These are phyloP conservation scores for Anastrepha obliqua DNA, from an alignment of 1,140 invertebrate genomes.

Conservation along the genomic window DNA sequence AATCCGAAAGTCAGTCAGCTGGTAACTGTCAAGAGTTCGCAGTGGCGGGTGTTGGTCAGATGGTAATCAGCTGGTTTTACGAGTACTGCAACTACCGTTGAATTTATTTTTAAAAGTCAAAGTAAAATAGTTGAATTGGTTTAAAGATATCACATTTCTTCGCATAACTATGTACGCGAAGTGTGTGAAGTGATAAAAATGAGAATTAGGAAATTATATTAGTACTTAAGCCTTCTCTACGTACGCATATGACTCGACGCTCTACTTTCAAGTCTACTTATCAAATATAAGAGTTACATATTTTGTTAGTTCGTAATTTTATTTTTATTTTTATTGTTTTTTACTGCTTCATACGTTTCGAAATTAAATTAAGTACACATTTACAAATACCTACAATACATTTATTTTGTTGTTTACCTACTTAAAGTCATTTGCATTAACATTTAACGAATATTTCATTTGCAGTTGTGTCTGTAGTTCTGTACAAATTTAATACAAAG, in stretches of 20 bases:
- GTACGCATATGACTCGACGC: not conserved
- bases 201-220: conserved; percentile 31
- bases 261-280: conserved; percentile 10
- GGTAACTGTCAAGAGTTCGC: conserved; percentile 36
- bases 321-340: not conserved
- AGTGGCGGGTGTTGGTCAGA: conserved; percentile 2
- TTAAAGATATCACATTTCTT: conserved; percentile 35
- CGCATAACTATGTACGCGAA: not conserved
- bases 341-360: conserved; percentile 13
- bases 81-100: conserved; percentile 8
- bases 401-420: not conserved
- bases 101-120: conserved; percentile 32
- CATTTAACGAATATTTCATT: not conserved
- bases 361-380: conserved; percentile 38
- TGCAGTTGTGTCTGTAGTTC: not conserved
- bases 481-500: conserved; percentile 8
- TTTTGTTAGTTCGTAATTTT: not conserved
- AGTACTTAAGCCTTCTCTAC: not conserved
- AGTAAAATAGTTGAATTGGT: conserved; percentile 30
- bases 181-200: conserved; percentile 1
- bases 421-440: not conserved
- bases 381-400: conserved; percentile 6
- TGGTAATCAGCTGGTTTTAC: conserved; percentile 4
- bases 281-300: not conserved
- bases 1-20: conserved; percentile 44